A percentile compares a stretch with the other conserved stretches of the same genome.
These are phyloP conservation scores for Pyrrhia umbra DNA, from an alignment of 2,888 invertebrate genomes.

Conservation along the genomic window DNA sequence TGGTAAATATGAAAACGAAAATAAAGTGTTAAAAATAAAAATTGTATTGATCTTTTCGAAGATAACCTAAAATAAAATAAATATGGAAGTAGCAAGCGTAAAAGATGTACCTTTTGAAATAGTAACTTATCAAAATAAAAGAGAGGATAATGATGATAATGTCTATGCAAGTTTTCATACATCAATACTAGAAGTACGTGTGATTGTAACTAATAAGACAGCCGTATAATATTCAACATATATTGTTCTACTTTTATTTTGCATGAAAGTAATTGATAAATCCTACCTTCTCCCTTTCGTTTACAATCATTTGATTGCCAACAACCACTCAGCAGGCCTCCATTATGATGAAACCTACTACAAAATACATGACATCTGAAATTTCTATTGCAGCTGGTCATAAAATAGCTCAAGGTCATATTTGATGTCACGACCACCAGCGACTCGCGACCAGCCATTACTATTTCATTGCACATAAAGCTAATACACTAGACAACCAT, in stretches of 20 bases:
- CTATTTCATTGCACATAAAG: conserved; percentile 57
- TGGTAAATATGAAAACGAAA: conserved; percentile 25
- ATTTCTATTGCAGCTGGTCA: conserved; percentile 27
- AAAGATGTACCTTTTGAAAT: no score
- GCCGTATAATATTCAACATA: no score
- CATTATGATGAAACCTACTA: conserved; percentile 3
- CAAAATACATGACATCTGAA: conserved; percentile 18
- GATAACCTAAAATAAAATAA: neutral
- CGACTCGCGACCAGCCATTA: conserved; percentile 40
- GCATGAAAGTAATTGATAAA: no score
- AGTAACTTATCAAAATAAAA: no score
- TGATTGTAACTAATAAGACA: no score
- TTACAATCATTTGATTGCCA: neutral
- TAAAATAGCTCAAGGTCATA: conserved; percentile 49
- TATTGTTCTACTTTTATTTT: no score
- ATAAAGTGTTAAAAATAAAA: no score
- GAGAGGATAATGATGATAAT: no score
- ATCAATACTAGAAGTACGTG: no score
- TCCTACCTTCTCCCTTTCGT: no score
- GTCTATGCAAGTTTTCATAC: neutral
- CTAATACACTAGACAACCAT: conserved; percentile 53
- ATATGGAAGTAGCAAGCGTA: neutral
- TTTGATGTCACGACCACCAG: conserved; percentile 39
- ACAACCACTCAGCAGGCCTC: conserved; percentile 24
- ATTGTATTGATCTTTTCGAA: neutral